phyloP scores from a whole-genome alignment of 2,888 invertebrate genomes.

The Nectonema munidae region DNA sequence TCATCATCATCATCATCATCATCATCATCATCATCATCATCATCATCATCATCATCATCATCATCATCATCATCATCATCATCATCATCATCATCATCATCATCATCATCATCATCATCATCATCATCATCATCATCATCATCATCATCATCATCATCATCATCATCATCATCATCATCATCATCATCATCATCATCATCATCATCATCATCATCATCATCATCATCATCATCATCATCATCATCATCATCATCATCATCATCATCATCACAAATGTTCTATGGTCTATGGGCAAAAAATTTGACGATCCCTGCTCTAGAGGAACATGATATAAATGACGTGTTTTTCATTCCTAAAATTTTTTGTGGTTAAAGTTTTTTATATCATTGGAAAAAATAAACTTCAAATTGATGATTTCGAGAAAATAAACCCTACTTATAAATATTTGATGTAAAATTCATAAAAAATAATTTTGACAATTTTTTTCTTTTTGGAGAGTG shows the following conservation, averaged over 20 bases:
- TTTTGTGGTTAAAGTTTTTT: no score
- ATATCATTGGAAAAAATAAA: no score
- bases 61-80: slow-evolving; percentile 5
- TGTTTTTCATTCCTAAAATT: no score
- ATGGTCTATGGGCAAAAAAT: no score
- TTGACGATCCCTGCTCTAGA: no score
- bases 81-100: slow-evolving; percentile 5
- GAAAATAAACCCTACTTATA: no score
- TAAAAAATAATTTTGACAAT: no score
- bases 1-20: slow-evolving; percentile 5
- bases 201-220: slow-evolving; percentile 5
- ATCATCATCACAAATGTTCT: no score
- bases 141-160: slow-evolving; percentile 5
- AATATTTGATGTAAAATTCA: no score
- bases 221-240: slow-evolving; percentile 5
- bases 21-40: slow-evolving; percentile 5
- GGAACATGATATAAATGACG: no score
- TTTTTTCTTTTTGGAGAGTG: no score
- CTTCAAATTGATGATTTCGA: no score
- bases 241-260: slow-evolving; percentile 12
- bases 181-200: slow-evolving; percentile 5
- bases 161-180: slow-evolving; percentile 5
- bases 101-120: slow-evolving; percentile 5
- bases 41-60: slow-evolving; percentile 5
- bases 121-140: slow-evolving; percentile 5